These are phyloP conservation scores for Acanthiza pusilla DNA, from an alignment of 2,797 vertebrate species.

Conservation along the genomic window DNA sequence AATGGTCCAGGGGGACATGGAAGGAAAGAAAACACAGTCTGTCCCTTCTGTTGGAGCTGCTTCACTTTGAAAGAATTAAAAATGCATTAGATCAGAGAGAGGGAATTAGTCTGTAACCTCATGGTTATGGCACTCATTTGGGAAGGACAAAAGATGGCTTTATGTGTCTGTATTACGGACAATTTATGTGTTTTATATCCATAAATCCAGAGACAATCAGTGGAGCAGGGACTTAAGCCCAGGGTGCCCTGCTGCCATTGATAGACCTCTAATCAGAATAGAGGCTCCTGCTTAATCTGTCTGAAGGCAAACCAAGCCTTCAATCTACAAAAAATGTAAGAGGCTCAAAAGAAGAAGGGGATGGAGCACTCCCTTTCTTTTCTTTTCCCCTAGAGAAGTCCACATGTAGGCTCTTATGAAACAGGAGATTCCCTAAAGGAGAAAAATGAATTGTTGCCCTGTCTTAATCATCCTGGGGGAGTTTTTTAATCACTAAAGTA, in stretches of 20 bases:
- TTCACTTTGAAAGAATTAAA: constrained; percentile 53
- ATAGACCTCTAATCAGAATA: not conserved
- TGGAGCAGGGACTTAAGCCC: not conserved
- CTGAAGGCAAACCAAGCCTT: not conserved
- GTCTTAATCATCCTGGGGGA: not conserved
- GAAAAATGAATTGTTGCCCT: not conserved
- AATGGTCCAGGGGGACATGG: not conserved
- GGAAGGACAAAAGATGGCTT: constrained; percentile 31
- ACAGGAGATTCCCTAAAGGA: not conserved
- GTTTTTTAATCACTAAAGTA: not conserved
- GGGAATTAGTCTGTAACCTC: constrained; percentile 38
- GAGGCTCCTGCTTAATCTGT: not conserved
- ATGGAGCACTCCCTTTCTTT: not conserved
- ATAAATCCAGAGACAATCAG: constrained; percentile 26
- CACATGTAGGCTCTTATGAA: not conserved
- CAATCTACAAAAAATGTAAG: not conserved
- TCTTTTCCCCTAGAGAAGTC: not conserved
- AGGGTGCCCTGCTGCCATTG: not conserved
- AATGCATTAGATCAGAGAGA: constrained; percentile 58
- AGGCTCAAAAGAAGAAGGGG: not conserved
- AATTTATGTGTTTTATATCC: not conserved
- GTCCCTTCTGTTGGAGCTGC: constrained; percentile 27
- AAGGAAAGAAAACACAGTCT: constrained; percentile 9
- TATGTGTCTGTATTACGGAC: not conserved
- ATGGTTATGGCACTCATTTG: not conserved